Percentiles rank a stretch among this genome's conserved stretches.
These are phyloP conservation scores for Siniperca knerii DNA, from an alignment of 2,113 vertebrate species.

Conservation along the genomic window DNA sequence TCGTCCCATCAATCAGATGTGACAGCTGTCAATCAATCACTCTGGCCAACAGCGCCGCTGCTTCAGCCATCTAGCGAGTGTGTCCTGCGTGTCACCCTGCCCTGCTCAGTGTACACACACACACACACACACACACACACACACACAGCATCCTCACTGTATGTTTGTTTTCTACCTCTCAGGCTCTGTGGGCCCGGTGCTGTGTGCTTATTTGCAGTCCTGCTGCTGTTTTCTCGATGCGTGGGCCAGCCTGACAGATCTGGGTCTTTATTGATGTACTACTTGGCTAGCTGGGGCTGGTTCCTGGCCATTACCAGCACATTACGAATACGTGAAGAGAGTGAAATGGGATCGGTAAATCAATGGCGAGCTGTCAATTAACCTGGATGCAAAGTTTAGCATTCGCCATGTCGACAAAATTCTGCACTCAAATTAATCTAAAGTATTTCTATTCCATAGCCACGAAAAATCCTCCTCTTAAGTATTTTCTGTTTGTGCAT, in stretches of 20 bases:
- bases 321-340: conserved; percentile 48
- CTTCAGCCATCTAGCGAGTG: background rate
- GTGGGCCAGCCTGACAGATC: conserved; percentile 74
- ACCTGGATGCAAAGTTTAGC: conserved; percentile 4
- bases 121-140: background rate
- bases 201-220: conserved; percentile 38
- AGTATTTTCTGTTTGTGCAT: background rate
- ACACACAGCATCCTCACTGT: background rate
- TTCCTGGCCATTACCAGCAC: conserved; percentile 52
- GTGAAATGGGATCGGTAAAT: conserved; percentile 40
- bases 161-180: conserved; percentile 27
- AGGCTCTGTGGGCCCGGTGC: conserved; percentile 31
- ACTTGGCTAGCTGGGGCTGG: conserved; percentile 52
- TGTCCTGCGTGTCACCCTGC: background rate
- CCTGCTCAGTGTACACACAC: background rate
- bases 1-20: conserved; percentile 17
- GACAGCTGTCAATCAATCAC: conserved; percentile 61
- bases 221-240: conserved; percentile 49
- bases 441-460: background rate
- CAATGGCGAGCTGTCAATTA: conserved; percentile 15
- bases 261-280: conserved; percentile 71
- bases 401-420: background rate
- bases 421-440: background rate
- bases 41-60: background rate
- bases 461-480: background rate